These are phyloP conservation scores for Thinocorus orbignyianus DNA, from an alignment of 2,113 vertebrate species.

Conservation along the genomic window DNA sequence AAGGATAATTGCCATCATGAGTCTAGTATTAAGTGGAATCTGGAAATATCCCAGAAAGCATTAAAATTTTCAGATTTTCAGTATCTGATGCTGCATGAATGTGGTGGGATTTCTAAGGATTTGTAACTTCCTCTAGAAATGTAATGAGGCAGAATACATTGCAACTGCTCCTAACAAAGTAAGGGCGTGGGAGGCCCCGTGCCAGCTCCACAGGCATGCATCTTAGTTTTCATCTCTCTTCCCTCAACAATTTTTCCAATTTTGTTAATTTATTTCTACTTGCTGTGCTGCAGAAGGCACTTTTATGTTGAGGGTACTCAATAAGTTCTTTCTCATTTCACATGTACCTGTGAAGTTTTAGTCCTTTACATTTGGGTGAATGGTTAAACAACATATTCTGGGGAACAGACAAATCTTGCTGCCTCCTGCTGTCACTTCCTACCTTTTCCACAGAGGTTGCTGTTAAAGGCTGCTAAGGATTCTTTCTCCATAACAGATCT, in stretches of 20 bases:
- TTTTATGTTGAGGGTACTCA: not conserved
- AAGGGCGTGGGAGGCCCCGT: not conserved
- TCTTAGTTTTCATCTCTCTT: not conserved
- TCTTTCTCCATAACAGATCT: not conserved
- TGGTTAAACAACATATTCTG: not conserved
- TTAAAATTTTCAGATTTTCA: slow-evolving; percentile 1
- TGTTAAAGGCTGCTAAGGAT: not conserved
- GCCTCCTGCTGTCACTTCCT: not conserved
- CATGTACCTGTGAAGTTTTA: not conserved
- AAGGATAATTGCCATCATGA: slow-evolving; percentile 27
- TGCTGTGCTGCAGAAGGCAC: not conserved
- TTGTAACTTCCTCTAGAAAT: not conserved
- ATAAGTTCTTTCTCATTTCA: not conserved
- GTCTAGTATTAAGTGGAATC: not conserved
- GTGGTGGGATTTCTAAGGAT: not conserved
- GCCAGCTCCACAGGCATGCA: not conserved
- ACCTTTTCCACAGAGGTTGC: not conserved
- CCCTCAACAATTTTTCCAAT: not conserved
- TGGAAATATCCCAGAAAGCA: slow-evolving; percentile 21
- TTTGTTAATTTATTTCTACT: not conserved
- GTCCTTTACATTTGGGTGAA: not conserved
- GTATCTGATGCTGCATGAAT: not conserved
- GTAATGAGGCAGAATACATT: not conserved
- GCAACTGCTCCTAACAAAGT: not conserved
- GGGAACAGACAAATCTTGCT: not conserved